Base-by-base conservation (phyloP, 2,113 vertebrate genomes). In the Malurus alboscapulatus region DNA sequence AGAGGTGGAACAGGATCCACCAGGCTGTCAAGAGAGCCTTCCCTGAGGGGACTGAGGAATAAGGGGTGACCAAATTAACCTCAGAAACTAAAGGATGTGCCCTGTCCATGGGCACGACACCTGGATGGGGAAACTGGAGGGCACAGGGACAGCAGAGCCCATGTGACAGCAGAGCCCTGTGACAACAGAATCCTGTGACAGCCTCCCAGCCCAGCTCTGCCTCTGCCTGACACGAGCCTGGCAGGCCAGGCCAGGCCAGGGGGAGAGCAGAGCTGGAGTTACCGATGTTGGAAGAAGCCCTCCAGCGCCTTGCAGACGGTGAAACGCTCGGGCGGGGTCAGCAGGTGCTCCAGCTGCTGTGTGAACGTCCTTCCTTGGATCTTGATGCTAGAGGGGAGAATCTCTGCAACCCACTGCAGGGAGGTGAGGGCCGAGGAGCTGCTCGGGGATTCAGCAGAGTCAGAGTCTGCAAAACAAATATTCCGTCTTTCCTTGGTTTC, bases 261-360 rank as follows among this genome's bases (percentile, higher is more conserved):
- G 1, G 50, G 21, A 36, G 51, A 57, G 17, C 0, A 27, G 75
- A 34, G 88, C 76, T 27, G 67, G 86, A 65, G 84, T 93, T 96
- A 99, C 99, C 99, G 99, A 96, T 99, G 99, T 94, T 99, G 99
- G 97, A 99, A 99, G 98, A 99, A 99, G 88, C 98, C 98, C 97
- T 99, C 99, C 26, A 99, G 98, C 1, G 98, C 98, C 92, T 98
- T 99, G 97, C 99, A 99, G 97, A 98, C 94, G 7, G 98, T 98
- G 74, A 99, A 99, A 87, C 98, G 98, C 97, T 99, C 99, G 0
- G 98, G 98, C 13, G 98, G 98, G 3, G 98, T 99, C 89, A 99
- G 98, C 72, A 99, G 98, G 77, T 99, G 99, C 83, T 99, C 99
- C 97, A 99, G 98, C 97, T 99, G 99, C 97, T 99, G 99, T 75